Evolutionary conservation across 2,113 vertebrate genomes (phyloP).

Genomic region (Rhinolophus ferrumequinum): DNA sequence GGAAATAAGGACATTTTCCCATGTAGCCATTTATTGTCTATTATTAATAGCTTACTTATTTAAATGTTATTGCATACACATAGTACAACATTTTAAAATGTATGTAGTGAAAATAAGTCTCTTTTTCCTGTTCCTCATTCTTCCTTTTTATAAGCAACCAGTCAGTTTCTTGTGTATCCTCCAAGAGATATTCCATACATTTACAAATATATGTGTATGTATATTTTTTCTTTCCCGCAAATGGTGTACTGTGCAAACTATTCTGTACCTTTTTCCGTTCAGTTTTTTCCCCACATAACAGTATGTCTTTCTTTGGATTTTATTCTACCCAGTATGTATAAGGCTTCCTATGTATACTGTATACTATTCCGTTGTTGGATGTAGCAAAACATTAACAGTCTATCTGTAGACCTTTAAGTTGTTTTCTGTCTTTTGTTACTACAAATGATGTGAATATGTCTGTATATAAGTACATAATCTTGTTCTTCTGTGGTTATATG

Average conservation of each 20-base stretch:
- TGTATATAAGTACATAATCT: background rate
- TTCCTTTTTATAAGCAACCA: background rate
- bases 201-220: background rate
- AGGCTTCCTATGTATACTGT: background rate
- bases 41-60: constrained; percentile 30
- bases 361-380: background rate
- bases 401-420: background rate
- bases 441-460: background rate
- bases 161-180: background rate
- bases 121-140: background rate
- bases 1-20: constrained; percentile 18
- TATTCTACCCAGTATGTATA: background rate
- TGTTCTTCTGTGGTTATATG: background rate
- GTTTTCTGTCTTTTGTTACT: background rate
- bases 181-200: background rate
- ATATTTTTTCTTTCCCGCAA: background rate
- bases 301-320: background rate
- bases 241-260: background rate
- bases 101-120: background rate
- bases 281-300: background rate
- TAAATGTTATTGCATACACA: background rate
- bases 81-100: background rate
- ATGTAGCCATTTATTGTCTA: background rate
- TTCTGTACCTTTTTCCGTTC: background rate
- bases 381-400: background rate